Evolutionary conservation across 2,888 invertebrate species (phyloP).

Genomic region (Glomeris marginata): DNA sequence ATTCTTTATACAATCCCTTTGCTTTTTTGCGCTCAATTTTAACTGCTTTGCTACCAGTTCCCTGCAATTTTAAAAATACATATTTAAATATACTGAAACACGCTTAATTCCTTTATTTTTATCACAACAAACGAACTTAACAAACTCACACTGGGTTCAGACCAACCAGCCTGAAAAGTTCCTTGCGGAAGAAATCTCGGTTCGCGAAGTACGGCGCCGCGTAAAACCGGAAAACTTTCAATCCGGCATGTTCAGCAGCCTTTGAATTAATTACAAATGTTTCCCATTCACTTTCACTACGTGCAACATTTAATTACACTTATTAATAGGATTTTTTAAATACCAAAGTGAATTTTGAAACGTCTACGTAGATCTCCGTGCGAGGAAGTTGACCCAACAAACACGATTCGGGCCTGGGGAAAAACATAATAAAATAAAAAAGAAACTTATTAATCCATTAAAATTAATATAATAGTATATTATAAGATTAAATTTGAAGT

Average conservation of each 20-base stretch:
- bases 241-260: conserved; percentile 51
- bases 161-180: conserved; percentile 2
- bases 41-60: not conserved
- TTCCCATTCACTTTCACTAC: not conserved
- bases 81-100: not conserved
- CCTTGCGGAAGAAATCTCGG: conserved; percentile 6
- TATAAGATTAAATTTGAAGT: too few species aligned
- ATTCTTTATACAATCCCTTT: not conserved
- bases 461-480: not conserved
- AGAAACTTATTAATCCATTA: not conserved
- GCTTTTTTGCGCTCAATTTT: not conserved
- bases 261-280: conserved; percentile 25
- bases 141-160: conserved; percentile 6
- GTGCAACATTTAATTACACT: not conserved
- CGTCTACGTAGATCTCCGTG: conserved; percentile 60
- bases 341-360: conserved; percentile 52
- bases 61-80: not conserved
- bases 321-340: conserved; percentile 22
- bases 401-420: conserved; percentile 43
- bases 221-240: conserved; percentile 59
- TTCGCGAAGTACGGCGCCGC: conserved; percentile 9
- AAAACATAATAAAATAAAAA: not conserved
- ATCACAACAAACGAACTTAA: not conserved
- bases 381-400: conserved; percentile 51
- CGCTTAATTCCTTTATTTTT: not conserved